Conservation (phyloP, 2,888 invertebrate species). For the Eulithis prunata region DNA sequence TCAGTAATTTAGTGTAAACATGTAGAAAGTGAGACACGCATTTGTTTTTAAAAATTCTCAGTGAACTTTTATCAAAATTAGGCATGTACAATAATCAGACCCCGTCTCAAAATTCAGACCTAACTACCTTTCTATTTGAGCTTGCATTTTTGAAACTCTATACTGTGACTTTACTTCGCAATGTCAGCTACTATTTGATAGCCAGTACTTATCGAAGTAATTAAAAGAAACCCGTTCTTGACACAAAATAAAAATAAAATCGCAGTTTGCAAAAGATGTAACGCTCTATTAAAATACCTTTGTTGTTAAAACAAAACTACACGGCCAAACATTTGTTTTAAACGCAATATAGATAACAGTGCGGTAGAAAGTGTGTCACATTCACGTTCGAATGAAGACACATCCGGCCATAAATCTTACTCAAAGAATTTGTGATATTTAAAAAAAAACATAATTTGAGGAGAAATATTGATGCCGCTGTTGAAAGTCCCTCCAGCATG, state of each 20-base stretch:
- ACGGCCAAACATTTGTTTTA: conserved; percentile 65
- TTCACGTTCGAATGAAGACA: conserved; percentile 77
- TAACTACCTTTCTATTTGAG: too few species aligned
- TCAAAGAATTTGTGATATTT: conserved; percentile 71
- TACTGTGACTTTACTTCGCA: neutral
- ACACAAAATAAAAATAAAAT: conserved; percentile 26
- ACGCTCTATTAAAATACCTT: conserved; percentile 51
- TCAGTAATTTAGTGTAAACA: too few species aligned
- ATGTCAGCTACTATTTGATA: neutral
- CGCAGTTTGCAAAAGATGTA: conserved; percentile 30
- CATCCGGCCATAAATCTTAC: conserved; percentile 79
- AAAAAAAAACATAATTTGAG: conserved; percentile 59
- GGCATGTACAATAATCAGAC: too few species aligned
- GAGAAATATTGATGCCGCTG: conserved; percentile 57
- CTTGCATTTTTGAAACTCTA: too few species aligned
- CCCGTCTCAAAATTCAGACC: too few species aligned
- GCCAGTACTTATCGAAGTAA: neutral
- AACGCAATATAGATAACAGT: conserved; percentile 72
- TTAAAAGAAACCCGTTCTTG: neutral
- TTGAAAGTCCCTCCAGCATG: conserved; percentile 80
- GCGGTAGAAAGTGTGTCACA: conserved; percentile 79
- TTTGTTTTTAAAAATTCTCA: too few species aligned
- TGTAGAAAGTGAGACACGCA: too few species aligned
- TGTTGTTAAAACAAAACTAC: conserved; percentile 64
- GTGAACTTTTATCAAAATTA: too few species aligned